A percentile compares a stretch with the other conserved stretches of the same genome.
phyloP scores from a whole-genome alignment of 2,888 invertebrate species.

The Frankliniella fusca region DNA sequence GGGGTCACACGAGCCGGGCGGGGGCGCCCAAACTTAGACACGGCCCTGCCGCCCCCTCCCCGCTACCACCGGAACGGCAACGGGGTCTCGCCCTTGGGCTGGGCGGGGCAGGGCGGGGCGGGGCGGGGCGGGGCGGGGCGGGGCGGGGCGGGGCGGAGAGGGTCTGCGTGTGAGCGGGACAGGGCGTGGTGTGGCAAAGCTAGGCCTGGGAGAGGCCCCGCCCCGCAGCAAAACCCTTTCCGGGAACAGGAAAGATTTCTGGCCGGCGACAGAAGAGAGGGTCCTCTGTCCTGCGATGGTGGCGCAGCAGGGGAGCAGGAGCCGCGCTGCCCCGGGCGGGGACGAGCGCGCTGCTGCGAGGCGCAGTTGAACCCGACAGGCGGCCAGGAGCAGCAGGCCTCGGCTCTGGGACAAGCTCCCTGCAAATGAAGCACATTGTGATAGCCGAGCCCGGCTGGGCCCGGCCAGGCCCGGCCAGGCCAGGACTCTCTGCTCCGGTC shows the following conservation, averaged over 20 bases:
- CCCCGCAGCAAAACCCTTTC: too few relatives aligned
- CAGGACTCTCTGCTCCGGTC: background rate
- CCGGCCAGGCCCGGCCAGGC: background rate
- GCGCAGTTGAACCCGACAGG: background rate
- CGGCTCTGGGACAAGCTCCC: background rate
- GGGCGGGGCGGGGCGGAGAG: background rate
- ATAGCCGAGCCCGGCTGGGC: background rate
- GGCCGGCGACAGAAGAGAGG: too few relatives aligned
- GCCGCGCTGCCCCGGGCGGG: background rate
- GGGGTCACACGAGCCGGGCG: too few relatives aligned
- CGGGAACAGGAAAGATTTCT: too few relatives aligned
- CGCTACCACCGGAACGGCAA: too few relatives aligned
- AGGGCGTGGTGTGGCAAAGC: too few relatives aligned
- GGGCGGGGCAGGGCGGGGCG: background rate
- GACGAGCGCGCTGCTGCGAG: background rate
- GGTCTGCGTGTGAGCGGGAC: background rate
- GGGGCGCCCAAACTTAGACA: background rate
- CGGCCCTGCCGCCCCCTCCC: too few relatives aligned
- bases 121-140: too few relatives aligned
- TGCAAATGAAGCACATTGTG: slow-evolving; percentile 22
- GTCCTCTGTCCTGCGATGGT: too few relatives aligned
- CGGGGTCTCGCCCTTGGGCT: background rate
- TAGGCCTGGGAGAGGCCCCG: too few relatives aligned
- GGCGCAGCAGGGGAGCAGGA: background rate
- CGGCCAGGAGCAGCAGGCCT: background rate